Percentiles rank a stretch among this genome's conserved stretches.
Conservation (phyloP, 2,113 vertebrate genomes). For the Mugil cephalus region DNA sequence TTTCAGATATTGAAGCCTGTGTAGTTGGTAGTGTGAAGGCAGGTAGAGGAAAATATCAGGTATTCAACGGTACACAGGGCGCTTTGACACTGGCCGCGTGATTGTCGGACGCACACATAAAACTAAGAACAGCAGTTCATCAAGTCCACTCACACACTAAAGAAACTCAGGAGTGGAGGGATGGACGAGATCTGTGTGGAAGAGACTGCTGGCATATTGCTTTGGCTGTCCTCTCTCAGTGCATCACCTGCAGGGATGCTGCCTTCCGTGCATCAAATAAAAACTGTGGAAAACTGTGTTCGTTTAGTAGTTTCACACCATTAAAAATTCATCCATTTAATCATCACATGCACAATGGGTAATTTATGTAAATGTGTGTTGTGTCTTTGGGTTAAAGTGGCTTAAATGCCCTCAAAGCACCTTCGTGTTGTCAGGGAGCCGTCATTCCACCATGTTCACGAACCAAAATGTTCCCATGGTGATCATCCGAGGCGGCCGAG, state of each 20-base stretch:
- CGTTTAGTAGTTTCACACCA: background rate
- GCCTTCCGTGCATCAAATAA: too few species aligned
- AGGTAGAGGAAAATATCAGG: constrained; percentile 11
- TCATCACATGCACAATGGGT: background rate
- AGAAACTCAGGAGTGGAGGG: background rate
- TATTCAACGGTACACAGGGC: constrained; percentile 18
- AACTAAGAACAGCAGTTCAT: background rate
- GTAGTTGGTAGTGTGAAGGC: background rate
- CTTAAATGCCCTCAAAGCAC: background rate
- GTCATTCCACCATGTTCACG: background rate
- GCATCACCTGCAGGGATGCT: background rate
- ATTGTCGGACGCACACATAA: background rate
- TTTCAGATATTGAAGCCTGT: background rate
- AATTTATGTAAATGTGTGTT: background rate
- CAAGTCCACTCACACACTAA: constrained; percentile 1
- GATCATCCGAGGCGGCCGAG: background rate
- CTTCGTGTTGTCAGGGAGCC: background rate
- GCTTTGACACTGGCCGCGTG: constrained; percentile 38
- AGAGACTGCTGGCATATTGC: constrained; percentile 1
- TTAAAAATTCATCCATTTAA: background rate
- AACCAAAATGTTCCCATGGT: background rate
- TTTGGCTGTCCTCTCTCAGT: background rate
- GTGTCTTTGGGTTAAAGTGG: background rate
- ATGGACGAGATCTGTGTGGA: background rate
- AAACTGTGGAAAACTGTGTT: background rate